Conservation (phyloP, 2,888 invertebrate genomes). For the Megastigmus dorsalis region DNA sequence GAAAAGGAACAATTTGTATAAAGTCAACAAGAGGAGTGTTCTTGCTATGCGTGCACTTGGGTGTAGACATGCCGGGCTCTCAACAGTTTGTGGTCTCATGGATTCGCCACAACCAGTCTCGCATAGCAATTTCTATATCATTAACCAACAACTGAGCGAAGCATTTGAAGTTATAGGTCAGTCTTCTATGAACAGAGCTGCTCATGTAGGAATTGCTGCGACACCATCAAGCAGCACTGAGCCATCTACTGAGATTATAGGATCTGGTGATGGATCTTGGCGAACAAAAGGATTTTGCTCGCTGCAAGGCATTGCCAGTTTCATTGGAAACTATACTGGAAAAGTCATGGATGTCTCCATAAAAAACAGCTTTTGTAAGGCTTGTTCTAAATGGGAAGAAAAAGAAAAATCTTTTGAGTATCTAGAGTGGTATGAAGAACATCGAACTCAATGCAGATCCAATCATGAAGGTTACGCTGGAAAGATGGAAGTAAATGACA, state of each 20-base stretch:
- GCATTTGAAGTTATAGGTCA: too few species aligned
- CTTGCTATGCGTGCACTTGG: too few species aligned
- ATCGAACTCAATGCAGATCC: neutral
- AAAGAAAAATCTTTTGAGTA: neutral
- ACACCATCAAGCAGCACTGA: too few species aligned
- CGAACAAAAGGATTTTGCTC: neutral
- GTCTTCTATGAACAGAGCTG: too few species aligned
- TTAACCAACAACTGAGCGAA: too few species aligned
- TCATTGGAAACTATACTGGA: constrained; percentile 3
- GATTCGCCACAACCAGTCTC: too few species aligned
- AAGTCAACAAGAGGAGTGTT: too few species aligned
- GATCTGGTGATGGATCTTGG: constrained; percentile 13
- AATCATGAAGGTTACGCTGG: neutral
- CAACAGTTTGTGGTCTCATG: too few species aligned
- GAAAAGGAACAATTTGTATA: too few species aligned
- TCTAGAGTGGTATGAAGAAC: neutral
- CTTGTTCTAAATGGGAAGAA: neutral
- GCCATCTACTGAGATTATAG: neutral
- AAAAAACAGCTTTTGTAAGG: neutral
- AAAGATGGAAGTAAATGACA: neutral
- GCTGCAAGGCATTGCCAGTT: neutral
- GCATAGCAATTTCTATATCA: too few species aligned
- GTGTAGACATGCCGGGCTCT: too few species aligned
- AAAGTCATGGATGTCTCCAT: neutral
- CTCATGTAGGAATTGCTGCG: too few species aligned